Conservation (phyloP, 1,140 invertebrate genomes). For the Drosophila seguyi region DNA sequence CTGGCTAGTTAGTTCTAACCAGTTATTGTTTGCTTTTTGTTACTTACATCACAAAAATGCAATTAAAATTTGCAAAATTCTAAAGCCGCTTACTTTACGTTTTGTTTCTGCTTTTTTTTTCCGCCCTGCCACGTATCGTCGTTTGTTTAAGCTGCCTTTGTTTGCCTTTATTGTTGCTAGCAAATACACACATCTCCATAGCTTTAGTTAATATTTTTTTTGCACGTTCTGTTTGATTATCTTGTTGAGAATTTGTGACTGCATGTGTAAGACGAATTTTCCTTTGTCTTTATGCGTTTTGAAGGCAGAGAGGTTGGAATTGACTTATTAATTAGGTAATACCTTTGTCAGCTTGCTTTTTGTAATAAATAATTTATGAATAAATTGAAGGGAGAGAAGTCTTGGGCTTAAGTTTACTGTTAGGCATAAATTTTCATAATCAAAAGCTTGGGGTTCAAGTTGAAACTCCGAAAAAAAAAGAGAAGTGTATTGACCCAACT, state of each 20-base stretch:
- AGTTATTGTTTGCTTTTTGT: constrained; percentile 6
- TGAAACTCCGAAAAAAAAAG: constrained; percentile 24
- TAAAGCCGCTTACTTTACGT: constrained; percentile 50
- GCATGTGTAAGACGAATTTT: constrained; percentile 50
- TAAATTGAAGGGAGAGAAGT: constrained; percentile 18
- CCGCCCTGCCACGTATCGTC: constrained; percentile 6
- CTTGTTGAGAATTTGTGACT: constrained; percentile 48
- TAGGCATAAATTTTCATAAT: constrained; percentile 39
- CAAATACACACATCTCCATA: constrained; percentile 7
- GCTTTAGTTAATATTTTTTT: constrained; percentile 31
- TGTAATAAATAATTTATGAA: background rate
- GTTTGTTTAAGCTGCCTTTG: constrained; percentile 33
- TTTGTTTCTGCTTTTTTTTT: constrained; percentile 22
- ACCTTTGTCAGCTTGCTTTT: background rate
- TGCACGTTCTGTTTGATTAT: constrained; percentile 56
- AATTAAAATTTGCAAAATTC: constrained; percentile 61
- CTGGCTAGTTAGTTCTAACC: constrained; percentile 14
- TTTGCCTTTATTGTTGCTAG: constrained; percentile 28
- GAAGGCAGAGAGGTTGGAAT: background rate
- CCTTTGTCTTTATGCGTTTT: constrained; percentile 62
- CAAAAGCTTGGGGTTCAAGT: constrained; percentile 4
- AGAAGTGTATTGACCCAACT: constrained; percentile 51
- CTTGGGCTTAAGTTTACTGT: constrained; percentile 6
- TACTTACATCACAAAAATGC: constrained; percentile 71
- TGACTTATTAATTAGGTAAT: constrained; percentile 14